These are phyloP conservation scores for Oryzias woworae DNA, from an alignment of 2,113 vertebrate genomes.

Conservation along the genomic window DNA sequence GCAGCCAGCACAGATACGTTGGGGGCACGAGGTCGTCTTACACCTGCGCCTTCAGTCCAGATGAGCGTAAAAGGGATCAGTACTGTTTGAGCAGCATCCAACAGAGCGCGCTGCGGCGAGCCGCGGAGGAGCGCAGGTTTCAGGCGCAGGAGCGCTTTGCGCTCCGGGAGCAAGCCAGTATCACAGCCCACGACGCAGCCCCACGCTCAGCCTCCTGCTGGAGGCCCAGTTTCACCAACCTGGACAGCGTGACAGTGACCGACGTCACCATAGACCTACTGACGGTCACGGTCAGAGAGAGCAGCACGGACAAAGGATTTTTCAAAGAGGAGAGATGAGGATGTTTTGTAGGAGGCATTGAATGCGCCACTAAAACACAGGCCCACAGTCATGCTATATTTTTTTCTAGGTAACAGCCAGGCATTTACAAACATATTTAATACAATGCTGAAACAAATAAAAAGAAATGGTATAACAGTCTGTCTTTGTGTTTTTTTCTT, in stretches of 20 bases:
- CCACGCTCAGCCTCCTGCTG: conserved; percentile 83
- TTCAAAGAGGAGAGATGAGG: conserved; percentile 92
- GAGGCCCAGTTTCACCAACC: conserved; percentile 84
- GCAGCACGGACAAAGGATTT: conserved; percentile 96
- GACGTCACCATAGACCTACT: conserved; percentile 96
- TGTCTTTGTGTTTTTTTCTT: not conserved
- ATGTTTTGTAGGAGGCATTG: conserved; percentile 10
- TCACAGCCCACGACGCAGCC: conserved; percentile 73
- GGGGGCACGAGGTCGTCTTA: conserved; percentile 33
- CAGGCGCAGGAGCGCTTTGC: conserved; percentile 5
- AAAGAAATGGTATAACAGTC: not conserved
- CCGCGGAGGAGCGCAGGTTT: conserved; percentile 9
- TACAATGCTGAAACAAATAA: conserved; percentile 40
- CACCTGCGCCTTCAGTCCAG: conserved; percentile 26
- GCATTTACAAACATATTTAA: conserved; percentile 56
- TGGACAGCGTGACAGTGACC: conserved; percentile 95
- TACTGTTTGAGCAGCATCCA: conserved; percentile 71
- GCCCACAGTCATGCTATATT: conserved; percentile 50
- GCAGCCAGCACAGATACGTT: conserved; percentile 32
- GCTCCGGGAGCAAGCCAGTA: conserved; percentile 17
- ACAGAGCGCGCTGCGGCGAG: conserved; percentile 64
- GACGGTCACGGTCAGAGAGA: conserved; percentile 97
- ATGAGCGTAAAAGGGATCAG: conserved; percentile 21
- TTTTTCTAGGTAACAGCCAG: conserved; percentile 59
- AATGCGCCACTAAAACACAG: conserved; percentile 36